Evolutionary conservation across 2,113 vertebrate species (phyloP).

Genomic region (Otis tarda): DNA sequence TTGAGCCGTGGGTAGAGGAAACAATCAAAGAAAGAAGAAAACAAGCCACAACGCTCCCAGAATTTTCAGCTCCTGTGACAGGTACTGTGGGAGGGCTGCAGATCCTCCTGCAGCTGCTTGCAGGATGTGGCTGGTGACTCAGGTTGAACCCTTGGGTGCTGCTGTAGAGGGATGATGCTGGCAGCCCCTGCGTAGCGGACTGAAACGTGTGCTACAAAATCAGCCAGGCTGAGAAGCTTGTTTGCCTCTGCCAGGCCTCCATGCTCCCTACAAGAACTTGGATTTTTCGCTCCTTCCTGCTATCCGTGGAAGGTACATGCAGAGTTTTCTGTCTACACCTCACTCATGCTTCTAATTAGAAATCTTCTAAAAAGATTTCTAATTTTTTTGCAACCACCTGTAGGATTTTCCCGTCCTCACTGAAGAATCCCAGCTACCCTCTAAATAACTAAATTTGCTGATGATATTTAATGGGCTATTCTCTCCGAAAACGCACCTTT

Average conservation of each 20-base stretch:
- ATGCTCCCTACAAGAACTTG: neutral
- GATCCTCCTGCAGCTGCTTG: neutral
- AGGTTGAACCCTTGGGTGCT: neutral
- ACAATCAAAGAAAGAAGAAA: neutral
- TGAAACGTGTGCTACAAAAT: neutral
- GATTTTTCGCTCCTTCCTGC: neutral
- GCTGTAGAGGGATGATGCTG: neutral
- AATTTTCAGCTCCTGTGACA: neutral
- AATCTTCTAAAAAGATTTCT: neutral
- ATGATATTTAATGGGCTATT: neutral
- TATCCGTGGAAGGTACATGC: neutral
- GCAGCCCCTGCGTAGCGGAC: accelerated
- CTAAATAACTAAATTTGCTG: neutral
- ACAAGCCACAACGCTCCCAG: neutral
- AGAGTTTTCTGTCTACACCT: neutral
- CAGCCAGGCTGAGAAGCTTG: neutral
- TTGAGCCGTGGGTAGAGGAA: neutral
- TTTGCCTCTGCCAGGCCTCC: neutral
- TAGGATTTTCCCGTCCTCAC: neutral
- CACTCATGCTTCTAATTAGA: neutral
- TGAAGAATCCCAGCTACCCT: neutral
- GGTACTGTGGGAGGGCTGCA: neutral
- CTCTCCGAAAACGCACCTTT: neutral
- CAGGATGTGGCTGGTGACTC: neutral
- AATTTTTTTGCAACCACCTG: neutral